phyloP scores from a whole-genome alignment of 2,888 invertebrate species.

The Helleia helle region DNA sequence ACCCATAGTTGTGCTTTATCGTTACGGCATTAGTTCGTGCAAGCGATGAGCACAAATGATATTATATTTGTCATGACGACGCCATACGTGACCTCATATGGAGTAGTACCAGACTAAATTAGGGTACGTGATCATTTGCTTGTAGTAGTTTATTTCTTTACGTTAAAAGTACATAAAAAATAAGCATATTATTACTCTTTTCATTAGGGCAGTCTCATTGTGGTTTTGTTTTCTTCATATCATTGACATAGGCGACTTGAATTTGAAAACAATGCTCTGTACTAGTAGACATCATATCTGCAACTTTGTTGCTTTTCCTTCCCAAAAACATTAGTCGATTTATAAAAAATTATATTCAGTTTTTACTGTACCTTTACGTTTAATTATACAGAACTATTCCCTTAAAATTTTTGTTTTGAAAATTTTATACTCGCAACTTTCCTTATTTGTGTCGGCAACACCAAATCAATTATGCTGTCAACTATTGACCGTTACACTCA shows the following conservation, averaged over 20 bases:
- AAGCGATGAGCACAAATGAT: slow-evolving; percentile 21
- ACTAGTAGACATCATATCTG: slow-evolving; percentile 22
- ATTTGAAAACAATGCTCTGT: slow-evolving; percentile 20
- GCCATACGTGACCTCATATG: slow-evolving; percentile 9
- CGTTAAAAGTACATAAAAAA: slow-evolving; percentile 17
- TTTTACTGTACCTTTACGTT: no score
- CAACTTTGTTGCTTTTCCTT: slow-evolving; percentile 51
- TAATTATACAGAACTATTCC: no score
- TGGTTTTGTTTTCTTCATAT: slow-evolving; percentile 22
- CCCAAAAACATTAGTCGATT: slow-evolving; percentile 23
- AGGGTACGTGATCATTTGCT: slow-evolving; percentile 18
- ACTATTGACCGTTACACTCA: no score
- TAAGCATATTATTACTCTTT: slow-evolving; percentile 17
- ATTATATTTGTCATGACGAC: background rate
- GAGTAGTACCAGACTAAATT: slow-evolving; percentile 13
- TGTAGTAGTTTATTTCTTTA: slow-evolving; percentile 18
- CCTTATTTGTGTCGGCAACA: no score
- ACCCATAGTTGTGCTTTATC: slow-evolving; percentile 2
- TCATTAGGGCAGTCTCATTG: slow-evolving; percentile 18
- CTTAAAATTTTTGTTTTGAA: no score
- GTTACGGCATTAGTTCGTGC: background rate
- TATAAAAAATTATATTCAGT: no score
- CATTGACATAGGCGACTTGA: slow-evolving; percentile 16
- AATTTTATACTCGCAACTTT: no score
- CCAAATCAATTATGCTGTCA: no score